Percentiles rank a stretch among this genome's conserved stretches.
These are phyloP conservation scores for Clarias magur DNA, from an alignment of 2,113 vertebrate genomes.

Conservation along the genomic window DNA sequence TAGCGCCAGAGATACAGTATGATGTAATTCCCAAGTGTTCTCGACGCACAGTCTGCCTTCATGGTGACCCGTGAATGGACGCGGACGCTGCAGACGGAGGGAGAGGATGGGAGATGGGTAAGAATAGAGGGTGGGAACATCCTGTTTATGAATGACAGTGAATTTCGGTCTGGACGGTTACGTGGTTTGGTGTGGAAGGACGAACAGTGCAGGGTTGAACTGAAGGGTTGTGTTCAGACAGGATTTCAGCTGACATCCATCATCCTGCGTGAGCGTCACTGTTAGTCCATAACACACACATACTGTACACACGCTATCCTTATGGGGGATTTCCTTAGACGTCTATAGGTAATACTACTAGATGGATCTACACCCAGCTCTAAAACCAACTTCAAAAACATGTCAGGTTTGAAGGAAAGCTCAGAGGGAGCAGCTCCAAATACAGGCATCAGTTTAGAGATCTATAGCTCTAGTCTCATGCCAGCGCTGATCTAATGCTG, in stretches of 20 bases:
- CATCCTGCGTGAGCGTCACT: background rate
- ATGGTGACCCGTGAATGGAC: slow-evolving; percentile 8
- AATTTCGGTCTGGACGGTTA: slow-evolving; percentile 16
- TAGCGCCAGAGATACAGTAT: background rate
- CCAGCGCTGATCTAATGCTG: background rate
- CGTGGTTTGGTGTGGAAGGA: background rate
- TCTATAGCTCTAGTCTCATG: background rate
- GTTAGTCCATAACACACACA: background rate
- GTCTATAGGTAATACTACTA: background rate
- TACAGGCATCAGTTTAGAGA: background rate
- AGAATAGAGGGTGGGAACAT: slow-evolving; percentile 45
- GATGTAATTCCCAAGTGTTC: background rate
- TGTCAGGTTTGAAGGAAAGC: background rate
- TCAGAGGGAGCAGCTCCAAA: background rate
- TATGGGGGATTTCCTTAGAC: slow-evolving; percentile 6
- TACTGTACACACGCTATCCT: background rate
- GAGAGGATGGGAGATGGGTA: slow-evolving; percentile 24
- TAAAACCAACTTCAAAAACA: background rate
- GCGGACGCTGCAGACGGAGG: background rate
- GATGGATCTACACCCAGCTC: background rate
- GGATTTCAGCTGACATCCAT: slow-evolving; percentile 19
- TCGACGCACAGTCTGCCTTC: background rate
- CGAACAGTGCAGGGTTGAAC: background rate
- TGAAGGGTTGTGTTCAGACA: slow-evolving; percentile 25
- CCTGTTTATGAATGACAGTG: slow-evolving; percentile 53